Evolutionary conservation across 2,797 vertebrate species (phyloP), one percentile per base, ranked within the genome.

Genomic region (Melanotaenia pygmaea): DNA sequence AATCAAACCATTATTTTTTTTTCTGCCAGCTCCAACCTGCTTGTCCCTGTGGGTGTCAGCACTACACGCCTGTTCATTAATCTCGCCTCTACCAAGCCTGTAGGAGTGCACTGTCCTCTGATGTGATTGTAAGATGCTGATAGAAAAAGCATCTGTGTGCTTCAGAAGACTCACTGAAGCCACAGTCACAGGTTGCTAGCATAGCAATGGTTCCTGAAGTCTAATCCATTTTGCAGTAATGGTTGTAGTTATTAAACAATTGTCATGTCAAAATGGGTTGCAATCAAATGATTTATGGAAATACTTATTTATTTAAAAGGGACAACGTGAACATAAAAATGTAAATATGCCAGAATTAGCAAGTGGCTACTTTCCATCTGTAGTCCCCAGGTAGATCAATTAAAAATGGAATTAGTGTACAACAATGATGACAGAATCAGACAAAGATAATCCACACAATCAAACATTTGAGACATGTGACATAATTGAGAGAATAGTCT

Each of bases 71-170:
- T 80, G 74, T 85, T 91, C 87, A 91, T 91, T 91, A 90, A 86
- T 93, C 89, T 73, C 62, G 61, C 64, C 63, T 3, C 67, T 84
- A 80, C 87, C 40, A 16, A 85, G 80, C 83, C 88, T 88, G 72
- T 68, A 81, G 84, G 68, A 70, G 60, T 71, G 72, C 71, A 54
- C 70, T 84, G 73, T 83, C 81, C 84, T 47, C 76, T 76, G 77
- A 79, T 86, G 86, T 80, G 83, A 89, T 80, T 88, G 79, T 84
- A 72, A 78, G 83, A 71, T 74, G 88, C 73, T 90, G 89, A 88
- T 77, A 76, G 81, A 85, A 86, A 76, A 64, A 35, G 68, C 72
- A 80, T 56, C 76, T 72, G 51, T n/a, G 5, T 30, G 62, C 57
- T 66, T 2, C 34, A 24, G 59, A 67, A 82, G 57, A 76, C 16